phyloP scores from a whole-genome alignment of 1,140 invertebrate species.

The Rhynchophorus ferrugineus region DNA sequence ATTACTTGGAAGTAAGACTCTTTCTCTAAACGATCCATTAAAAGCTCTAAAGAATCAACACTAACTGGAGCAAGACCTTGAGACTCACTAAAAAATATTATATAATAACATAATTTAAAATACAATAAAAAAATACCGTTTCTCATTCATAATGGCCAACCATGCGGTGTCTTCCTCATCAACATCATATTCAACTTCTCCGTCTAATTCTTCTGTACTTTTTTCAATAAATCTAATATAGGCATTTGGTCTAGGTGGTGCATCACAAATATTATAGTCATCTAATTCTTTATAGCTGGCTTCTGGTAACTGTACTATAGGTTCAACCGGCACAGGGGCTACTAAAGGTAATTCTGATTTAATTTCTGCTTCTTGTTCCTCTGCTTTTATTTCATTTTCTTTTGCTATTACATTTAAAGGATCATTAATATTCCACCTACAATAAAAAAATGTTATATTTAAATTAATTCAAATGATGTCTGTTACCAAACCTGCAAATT shows the following conservation, averaged over 20 bases:
- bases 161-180: conserved; percentile 96
- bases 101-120: background rate
- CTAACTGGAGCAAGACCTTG: conserved; percentile 63
- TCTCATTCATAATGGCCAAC: conserved; percentile 81
- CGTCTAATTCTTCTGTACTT: conserved; percentile 87
- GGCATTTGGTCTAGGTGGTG: conserved; percentile 67
- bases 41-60: conserved; percentile 81
- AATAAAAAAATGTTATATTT: conserved; percentile 32
- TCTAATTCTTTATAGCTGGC: conserved; percentile 73
- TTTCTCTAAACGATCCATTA: conserved; percentile 96
- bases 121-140: conserved; percentile 34
- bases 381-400: conserved; percentile 48
- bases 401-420: conserved; percentile 52
- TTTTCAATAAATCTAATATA: conserved; percentile 92
- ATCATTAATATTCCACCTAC: conserved; percentile 52
- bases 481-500: conserved; percentile 15
- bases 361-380: conserved; percentile 20
- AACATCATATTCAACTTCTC: conserved; percentile 93
- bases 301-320: conserved; percentile 65
- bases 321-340: conserved; percentile 40
- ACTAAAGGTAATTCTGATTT: background rate
- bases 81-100: conserved; percentile 45
- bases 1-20: conserved; percentile 90
- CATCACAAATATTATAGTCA: conserved; percentile 71
- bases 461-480: background rate